phyloP scores from a whole-genome alignment of 1,140 invertebrate genomes.

The Patella vulgata region DNA sequence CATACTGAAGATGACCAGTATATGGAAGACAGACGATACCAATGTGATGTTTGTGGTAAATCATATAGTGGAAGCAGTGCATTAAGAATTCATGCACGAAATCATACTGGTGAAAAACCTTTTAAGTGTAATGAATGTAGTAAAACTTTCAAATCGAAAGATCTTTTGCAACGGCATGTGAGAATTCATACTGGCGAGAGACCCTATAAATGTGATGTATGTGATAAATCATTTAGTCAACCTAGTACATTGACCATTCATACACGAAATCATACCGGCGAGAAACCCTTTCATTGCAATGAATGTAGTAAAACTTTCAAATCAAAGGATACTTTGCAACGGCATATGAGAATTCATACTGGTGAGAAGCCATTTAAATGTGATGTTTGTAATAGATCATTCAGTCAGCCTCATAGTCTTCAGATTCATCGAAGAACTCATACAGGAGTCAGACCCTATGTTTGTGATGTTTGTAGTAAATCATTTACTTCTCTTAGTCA shows the following conservation, averaged over 20 bases:
- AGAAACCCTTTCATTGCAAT: too few relatives aligned
- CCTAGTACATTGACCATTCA: constrained; percentile 12
- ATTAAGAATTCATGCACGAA: constrained; percentile 79
- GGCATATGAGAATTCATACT: constrained; percentile 72
- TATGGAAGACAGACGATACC: constrained; percentile 12
- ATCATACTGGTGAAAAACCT: constrained; percentile 88
- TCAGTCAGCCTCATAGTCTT: constrained; percentile 78
- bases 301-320: constrained; percentile 29
- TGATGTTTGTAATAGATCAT: too few relatives aligned
- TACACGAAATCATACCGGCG: too few relatives aligned
- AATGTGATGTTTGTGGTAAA: constrained; percentile 16
- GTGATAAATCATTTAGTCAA: too few relatives aligned
- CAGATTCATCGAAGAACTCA: constrained; percentile 68
- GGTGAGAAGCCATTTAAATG: too few relatives aligned
- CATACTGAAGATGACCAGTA: too few relatives aligned
- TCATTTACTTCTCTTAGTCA: constrained; percentile 73
- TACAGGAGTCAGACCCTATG: constrained; percentile 89
- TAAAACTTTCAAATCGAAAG: constrained; percentile 15
- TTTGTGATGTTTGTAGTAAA: constrained; percentile 86
- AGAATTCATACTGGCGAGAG: constrained; percentile 13
- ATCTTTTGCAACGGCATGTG: constrained; percentile 22
- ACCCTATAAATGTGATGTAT: too few relatives aligned
- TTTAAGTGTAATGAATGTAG: too few relatives aligned
- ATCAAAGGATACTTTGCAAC: constrained; percentile 26
- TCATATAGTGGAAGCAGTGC: constrained; percentile 90